Conservation (phyloP, 2,888 invertebrate species). For the Stomorhina lunata region DNA sequence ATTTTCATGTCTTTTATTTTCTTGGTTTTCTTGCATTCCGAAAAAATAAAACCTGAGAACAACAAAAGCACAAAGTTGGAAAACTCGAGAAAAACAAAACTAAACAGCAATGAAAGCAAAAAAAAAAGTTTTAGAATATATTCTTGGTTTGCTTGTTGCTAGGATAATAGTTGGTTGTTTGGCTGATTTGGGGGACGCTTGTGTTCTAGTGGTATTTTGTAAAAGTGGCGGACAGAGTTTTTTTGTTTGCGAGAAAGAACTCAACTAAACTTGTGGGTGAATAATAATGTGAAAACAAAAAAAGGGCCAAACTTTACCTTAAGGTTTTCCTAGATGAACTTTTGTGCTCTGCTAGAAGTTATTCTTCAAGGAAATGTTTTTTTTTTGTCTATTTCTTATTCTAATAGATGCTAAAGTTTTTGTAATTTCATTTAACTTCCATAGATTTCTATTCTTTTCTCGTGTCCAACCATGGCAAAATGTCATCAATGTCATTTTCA, state of each 20-base stretch:
- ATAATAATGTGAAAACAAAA: slow-evolving; percentile 7
- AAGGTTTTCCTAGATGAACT: slow-evolving; percentile 19
- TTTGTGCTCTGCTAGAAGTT: slow-evolving; percentile 42
- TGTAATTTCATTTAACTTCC: slow-evolving; percentile 35
- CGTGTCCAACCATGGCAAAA: slow-evolving; percentile 61
- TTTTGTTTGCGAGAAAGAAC: no score
- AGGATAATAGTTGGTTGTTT: slow-evolving; percentile 7
- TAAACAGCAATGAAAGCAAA: slow-evolving; percentile 26
- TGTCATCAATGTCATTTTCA: slow-evolving; percentile 69
- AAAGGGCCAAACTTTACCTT: slow-evolving; percentile 33
- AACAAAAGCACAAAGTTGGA: not conserved
- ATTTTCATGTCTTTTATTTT: slow-evolving; percentile 1
- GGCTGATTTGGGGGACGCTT: not conserved
- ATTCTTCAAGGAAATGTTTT: slow-evolving; percentile 51
- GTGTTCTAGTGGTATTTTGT: slow-evolving; percentile 23
- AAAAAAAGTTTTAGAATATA: slow-evolving; percentile 15
- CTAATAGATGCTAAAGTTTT: slow-evolving; percentile 44
- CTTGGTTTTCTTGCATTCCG: slow-evolving; percentile 5
- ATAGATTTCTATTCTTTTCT: slow-evolving; percentile 25
- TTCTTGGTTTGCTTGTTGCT: slow-evolving; percentile 3
- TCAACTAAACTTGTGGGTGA: slow-evolving; percentile 20
- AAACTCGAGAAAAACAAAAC: not conserved
- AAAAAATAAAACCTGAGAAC: not conserved
- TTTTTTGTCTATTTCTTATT: slow-evolving; percentile 18
- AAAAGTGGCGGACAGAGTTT: slow-evolving; percentile 2